Base-by-base conservation (phyloP, 1,140 invertebrate genomes). In the Drosophila lowei region DNA sequence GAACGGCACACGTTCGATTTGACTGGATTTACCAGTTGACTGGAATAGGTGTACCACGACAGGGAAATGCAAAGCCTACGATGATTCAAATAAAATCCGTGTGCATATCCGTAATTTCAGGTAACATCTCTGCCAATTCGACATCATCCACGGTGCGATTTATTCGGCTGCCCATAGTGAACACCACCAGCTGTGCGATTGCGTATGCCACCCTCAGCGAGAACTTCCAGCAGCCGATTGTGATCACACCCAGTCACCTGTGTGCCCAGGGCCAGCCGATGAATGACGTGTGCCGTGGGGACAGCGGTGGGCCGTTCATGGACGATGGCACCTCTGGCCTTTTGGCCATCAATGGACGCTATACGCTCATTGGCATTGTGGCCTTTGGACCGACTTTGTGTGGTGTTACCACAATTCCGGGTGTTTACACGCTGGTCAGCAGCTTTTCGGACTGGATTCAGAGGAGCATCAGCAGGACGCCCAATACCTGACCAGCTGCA, bases 261-360 rank as follows among this genome's bases (percentile, higher is more conserved):
- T 93, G 93, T 67, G 92, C 93, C 2, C 92, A 93, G 49, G 92
- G 92, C 2, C 71, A 91, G 30, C 83, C 90, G n/a, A 90, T 91
- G 72, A 88, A 89, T 15, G 91, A 92, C 59, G 85, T 91, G 18
- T 92, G 91, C 55, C 86, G 91, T 53, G 92, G 92, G 70, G 94
- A 95, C 63, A 94, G 93, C n/a, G 95, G 94, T 0, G 95, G 95
- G 3, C 95, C 95, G 0, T 90, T 95, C 1, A 93, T 95, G 93
- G 93, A 93, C 62, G 91, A 93, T 11, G 89, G 92, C 25, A 63
- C 78, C 23, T 86, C 91, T 2, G 84, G 84, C 8, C 0, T 86
- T 0, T 60, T 88, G 1, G 91, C 89, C 1, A 80, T 74, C 3
- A 75, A 89, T 38, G 88, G 79, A 1, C 77, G 80, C 2, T 48